phyloP scores from a whole-genome alignment of 2,888 invertebrate genomes.

The Drepanosiphum platanoidis region DNA sequence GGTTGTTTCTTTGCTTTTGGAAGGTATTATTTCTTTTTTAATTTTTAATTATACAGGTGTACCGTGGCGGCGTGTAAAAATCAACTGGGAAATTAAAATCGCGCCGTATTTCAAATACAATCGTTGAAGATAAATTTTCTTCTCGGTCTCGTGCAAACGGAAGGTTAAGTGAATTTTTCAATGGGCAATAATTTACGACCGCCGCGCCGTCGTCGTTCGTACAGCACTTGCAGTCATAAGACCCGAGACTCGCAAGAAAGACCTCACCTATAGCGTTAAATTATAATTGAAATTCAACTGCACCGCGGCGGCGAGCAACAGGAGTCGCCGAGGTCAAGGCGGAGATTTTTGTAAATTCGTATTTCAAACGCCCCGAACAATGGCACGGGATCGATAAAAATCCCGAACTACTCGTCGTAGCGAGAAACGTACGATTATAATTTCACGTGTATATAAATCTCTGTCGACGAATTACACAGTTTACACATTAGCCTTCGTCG shows the following conservation, averaged over 20 bases:
- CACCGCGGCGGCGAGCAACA: too few species aligned
- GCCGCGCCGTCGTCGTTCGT: too few species aligned
- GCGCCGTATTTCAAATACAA: not conserved
- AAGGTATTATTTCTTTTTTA: not conserved
- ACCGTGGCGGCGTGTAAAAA: not conserved
- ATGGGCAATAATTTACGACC: not conserved
- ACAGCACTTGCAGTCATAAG: too few species aligned
- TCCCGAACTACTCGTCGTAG: too few species aligned
- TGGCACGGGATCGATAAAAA: too few species aligned
- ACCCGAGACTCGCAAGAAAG: not conserved
- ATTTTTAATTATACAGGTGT: not conserved
- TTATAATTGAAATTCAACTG: not conserved
- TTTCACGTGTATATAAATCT: too few species aligned
- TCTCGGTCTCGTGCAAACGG: not conserved
- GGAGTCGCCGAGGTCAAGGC: not conserved
- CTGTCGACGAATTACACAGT: too few species aligned
- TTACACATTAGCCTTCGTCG: too few species aligned
- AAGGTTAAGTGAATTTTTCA: not conserved
- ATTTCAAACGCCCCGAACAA: too few species aligned
- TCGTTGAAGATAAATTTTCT: not conserved
- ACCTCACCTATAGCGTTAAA: too few species aligned
- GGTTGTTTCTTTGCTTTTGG: not conserved
- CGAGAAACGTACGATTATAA: too few species aligned
- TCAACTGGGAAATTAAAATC: not conserved
- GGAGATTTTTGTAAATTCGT: not conserved